A percentile compares a stretch with the other conserved stretches of the same genome.
phyloP scores from a whole-genome alignment of 2,797 vertebrate species.

The Rhabdomys pumilio region DNA sequence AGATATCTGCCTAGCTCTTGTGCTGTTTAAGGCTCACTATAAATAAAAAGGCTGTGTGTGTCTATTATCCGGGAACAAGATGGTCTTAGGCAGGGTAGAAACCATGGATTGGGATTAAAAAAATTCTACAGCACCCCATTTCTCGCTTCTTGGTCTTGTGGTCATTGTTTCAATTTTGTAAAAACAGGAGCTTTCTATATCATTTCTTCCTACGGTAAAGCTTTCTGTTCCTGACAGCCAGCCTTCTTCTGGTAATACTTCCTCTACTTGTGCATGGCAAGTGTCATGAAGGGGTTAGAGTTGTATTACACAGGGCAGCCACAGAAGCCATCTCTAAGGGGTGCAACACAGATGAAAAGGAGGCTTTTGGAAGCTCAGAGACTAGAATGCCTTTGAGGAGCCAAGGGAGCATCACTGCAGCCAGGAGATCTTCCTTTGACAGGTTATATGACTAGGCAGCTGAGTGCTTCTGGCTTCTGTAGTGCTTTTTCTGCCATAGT shows the following conservation, averaged over 20 bases:
- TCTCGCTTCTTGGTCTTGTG: conserved; percentile 1
- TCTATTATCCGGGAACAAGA: too few relatives aligned
- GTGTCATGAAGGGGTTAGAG: not conserved
- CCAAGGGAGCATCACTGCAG: not conserved
- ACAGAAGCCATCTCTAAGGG: not conserved
- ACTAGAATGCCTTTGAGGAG: not conserved
- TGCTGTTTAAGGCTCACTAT: too few relatives aligned
- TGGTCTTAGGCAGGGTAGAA: too few relatives aligned
- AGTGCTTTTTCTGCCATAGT: not conserved
- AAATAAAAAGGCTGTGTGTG: too few relatives aligned
- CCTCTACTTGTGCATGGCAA: not conserved
- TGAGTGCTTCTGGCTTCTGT: not conserved
- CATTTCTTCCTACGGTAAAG: not conserved
- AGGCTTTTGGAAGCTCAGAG: not conserved
- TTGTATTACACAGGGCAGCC: not conserved
- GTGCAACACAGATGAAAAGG: not conserved
- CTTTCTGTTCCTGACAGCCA: not conserved
- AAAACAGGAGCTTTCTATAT: not conserved
- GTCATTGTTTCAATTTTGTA: not conserved
- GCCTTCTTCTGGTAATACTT: not conserved
- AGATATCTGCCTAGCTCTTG: too few relatives aligned
- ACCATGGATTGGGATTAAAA: too few relatives aligned
- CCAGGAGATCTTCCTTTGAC: conserved; percentile 11
- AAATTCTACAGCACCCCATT: not conserved
- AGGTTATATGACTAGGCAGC: not conserved